phyloP scores from a whole-genome alignment of 2,113 vertebrate genomes.

The Heterocephalus glaber region DNA sequence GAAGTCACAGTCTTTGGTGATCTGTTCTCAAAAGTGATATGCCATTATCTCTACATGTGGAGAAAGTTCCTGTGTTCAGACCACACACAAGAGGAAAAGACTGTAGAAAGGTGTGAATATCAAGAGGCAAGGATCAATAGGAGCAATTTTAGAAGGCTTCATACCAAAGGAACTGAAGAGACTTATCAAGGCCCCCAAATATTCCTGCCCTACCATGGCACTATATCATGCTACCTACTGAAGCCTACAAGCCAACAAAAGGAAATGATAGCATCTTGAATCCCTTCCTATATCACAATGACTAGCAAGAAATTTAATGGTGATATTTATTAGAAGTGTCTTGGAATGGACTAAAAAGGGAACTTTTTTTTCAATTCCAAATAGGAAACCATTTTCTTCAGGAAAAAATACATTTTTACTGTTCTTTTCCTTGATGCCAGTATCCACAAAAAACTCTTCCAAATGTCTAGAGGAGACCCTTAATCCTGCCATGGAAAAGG shows the following conservation, averaged over 20 bases:
- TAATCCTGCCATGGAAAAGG: background rate
- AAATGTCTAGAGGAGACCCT: background rate
- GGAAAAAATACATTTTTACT: background rate
- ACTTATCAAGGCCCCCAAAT: background rate
- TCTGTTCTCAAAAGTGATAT: background rate
- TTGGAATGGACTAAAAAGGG: background rate
- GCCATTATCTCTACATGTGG: background rate
- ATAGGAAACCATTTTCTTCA: background rate
- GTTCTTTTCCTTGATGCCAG: background rate
- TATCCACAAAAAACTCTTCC: background rate
- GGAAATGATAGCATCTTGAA: background rate
- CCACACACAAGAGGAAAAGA: background rate
- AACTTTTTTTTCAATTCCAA: slow-evolving; percentile 39
- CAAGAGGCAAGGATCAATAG: too few species aligned
- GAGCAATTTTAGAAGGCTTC: background rate
- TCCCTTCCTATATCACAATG: background rate
- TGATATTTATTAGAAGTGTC: background rate
- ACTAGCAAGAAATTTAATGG: background rate
- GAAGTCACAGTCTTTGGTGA: background rate
- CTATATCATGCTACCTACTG: background rate
- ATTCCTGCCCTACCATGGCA: background rate
- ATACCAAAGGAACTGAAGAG: background rate
- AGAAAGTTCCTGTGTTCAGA: background rate
- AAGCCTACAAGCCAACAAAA: background rate
- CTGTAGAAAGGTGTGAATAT: background rate